Conservation (phyloP, 2,797 vertebrate species). For the Eulemur albifrons region DNA sequence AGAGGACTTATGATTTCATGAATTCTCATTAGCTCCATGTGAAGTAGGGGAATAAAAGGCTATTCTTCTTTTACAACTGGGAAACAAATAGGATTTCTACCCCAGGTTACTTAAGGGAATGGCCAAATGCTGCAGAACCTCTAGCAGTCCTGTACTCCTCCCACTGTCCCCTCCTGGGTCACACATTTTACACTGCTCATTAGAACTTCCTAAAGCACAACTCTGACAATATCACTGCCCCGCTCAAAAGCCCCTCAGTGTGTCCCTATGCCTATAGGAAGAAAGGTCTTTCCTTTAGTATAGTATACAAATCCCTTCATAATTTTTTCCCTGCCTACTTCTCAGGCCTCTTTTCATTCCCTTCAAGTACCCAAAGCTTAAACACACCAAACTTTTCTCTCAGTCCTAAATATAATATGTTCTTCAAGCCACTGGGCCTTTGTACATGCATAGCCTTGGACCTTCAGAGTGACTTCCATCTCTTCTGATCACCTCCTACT, state of each 20-base stretch:
- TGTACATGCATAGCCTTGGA: neutral
- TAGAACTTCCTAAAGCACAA: neutral
- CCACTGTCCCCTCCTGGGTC: neutral
- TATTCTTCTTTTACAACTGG: slow-evolving; percentile 22
- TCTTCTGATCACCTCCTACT: neutral
- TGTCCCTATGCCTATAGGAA: neutral
- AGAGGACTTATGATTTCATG: slow-evolving; percentile 36
- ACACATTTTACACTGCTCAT: neutral
- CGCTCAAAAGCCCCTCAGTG: neutral
- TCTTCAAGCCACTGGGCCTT: neutral
- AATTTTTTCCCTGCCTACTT: slow-evolving; percentile 14
- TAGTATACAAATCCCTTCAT: neutral
- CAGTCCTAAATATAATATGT: neutral
- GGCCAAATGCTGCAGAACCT: slow-evolving; percentile 5
- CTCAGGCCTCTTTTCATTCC: neutral
- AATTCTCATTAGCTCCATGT: slow-evolving; percentile 31
- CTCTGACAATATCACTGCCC: neutral
- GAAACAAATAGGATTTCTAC: slow-evolving; percentile 38
- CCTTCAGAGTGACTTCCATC: neutral
- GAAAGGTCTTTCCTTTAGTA: neutral
- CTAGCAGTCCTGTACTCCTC: neutral
- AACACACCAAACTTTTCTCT: neutral
- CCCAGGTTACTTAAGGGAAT: slow-evolving; percentile 14
- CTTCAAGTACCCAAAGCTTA: neutral
- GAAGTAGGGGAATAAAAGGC: slow-evolving; percentile 44